These are phyloP conservation scores for Drosophila seclusa DNA, from an alignment of 2,888 invertebrate genomes.

Conservation along the genomic window DNA sequence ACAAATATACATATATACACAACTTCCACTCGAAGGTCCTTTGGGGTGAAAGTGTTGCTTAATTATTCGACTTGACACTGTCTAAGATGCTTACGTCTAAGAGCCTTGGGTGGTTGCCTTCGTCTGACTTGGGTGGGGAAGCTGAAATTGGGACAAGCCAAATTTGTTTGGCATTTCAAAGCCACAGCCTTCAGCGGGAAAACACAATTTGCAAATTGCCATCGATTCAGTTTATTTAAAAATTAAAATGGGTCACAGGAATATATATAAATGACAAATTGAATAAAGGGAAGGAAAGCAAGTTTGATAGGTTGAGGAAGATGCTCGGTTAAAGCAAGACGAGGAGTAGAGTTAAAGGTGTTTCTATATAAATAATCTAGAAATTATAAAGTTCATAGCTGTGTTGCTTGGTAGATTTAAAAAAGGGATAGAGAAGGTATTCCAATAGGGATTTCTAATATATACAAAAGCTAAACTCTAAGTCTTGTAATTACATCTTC, in stretches of 20 bases:
- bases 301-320: not conserved
- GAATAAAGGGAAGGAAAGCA: not conserved
- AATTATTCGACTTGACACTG: slow-evolving; percentile 47
- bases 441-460: not conserved
- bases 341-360: not conserved
- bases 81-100: slow-evolving; percentile 48
- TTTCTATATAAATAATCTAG: not conserved
- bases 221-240: slow-evolving; percentile 20
- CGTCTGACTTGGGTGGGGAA: not conserved
- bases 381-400: not conserved
- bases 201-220: slow-evolving; percentile 21
- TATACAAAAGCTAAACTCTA: not conserved
- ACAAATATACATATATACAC: too few species aligned
- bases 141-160: slow-evolving; percentile 2
- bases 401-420: not conserved
- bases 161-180: slow-evolving; percentile 12
- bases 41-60: slow-evolving; percentile 40
- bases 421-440: not conserved
- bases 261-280: not conserved
- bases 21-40: not conserved
- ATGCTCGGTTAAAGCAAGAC: not conserved
- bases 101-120: slow-evolving; percentile 32
- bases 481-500: not conserved
- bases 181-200: slow-evolving; percentile 10
- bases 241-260: slow-evolving; percentile 9